phyloP scores from a whole-genome alignment of 2,888 invertebrate genomes.

The Macaria liturata region DNA sequence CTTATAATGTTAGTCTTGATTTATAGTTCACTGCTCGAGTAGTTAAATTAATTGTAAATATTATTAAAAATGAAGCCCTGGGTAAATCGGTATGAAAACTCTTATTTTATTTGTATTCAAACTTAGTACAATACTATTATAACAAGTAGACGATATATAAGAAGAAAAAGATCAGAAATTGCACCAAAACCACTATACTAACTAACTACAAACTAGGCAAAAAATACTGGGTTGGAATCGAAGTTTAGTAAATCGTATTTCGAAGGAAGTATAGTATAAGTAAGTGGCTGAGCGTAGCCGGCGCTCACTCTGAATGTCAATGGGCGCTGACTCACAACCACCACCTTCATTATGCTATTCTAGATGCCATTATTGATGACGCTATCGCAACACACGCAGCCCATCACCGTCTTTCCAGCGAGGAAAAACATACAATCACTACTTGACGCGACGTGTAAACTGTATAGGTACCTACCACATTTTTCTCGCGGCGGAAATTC shows the following conservation, averaged over 20 bases:
- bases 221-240: too few species aligned
- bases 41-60: neutral
- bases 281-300: slow-evolving; percentile 23
- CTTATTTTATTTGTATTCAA: too few species aligned
- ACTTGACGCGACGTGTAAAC: slow-evolving; percentile 16
- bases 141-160: too few species aligned
- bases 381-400: slow-evolving; percentile 26
- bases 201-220: too few species aligned
- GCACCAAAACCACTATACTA: too few species aligned
- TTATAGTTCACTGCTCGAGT: slow-evolving; percentile 3
- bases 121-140: too few species aligned
- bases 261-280: slow-evolving; percentile 40
- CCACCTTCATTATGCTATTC: slow-evolving; percentile 41
- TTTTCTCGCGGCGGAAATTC: neutral
- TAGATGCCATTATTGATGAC: slow-evolving; percentile 39
- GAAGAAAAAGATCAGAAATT: too few species aligned
- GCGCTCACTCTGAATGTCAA: slow-evolving; percentile 53
- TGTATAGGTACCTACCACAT: too few species aligned
- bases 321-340: slow-evolving; percentile 60
- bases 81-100: too few species aligned
- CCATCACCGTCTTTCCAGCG: slow-evolving; percentile 36
- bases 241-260: too few species aligned
- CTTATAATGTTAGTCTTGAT: neutral
- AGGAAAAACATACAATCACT: slow-evolving; percentile 22
- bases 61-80: too few species aligned